phyloP scores from a whole-genome alignment of 2,797 vertebrate species.

The Passerculus sandwichensis region DNA sequence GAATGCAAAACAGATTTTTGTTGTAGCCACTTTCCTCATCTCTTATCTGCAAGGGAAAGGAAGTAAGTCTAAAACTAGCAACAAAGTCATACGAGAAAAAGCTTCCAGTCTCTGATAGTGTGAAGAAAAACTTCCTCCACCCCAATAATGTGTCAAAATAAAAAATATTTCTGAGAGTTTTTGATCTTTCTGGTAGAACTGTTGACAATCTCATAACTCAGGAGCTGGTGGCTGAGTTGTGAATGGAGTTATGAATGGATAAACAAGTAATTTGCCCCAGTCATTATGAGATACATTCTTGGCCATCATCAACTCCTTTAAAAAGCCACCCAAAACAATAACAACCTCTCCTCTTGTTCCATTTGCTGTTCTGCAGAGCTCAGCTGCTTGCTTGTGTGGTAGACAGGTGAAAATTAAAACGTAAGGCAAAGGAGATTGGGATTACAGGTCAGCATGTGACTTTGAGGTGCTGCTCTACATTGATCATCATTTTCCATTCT shows the following conservation, averaged over 20 bases:
- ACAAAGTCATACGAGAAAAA: neutral
- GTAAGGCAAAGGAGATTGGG: neutral
- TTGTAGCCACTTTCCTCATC: conserved; percentile 78
- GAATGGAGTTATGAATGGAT: neutral
- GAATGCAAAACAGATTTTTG: conserved; percentile 83
- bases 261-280: neutral
- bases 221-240: neutral
- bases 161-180: neutral
- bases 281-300: neutral
- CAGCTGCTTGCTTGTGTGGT: neutral
- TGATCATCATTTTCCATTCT: neutral
- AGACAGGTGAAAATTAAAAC: neutral
- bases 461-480: neutral
- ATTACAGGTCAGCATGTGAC: neutral
- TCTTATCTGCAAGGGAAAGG: conserved; percentile 38
- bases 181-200: neutral
- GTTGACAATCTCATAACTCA: neutral
- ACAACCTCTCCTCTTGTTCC: neutral
- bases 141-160: neutral
- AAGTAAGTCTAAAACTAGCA: neutral
- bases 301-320: neutral
- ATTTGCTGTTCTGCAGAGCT: neutral
- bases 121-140: neutral
- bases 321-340: neutral
- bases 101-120: neutral